Evolutionary conservation across 2,113 vertebrate species (phyloP), one percentile per base, ranked within the genome.

Genomic region (Prionailurus bengalensis): DNA sequence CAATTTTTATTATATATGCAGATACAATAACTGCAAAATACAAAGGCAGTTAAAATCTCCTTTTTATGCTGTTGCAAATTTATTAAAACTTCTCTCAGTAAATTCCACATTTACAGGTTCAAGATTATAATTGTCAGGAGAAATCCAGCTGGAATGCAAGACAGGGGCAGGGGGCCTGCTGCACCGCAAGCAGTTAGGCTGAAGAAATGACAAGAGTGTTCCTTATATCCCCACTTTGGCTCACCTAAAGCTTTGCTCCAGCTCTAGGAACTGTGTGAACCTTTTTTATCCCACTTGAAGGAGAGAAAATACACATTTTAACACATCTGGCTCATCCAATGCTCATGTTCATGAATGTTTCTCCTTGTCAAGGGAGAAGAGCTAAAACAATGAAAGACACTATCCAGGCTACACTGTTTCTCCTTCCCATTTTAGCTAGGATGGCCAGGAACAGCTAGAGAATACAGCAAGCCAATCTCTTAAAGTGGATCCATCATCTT

Each of bases 41-140:
- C 16, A 96, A 88, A 45, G 10, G 3, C 88, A 89, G 39, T 76
- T 94, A 58, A 70, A 76, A 83, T 81, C 1, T 68, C 4, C 71
- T 84, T 48, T 66, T 76, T n/a, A 70, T 9, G 25, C 16, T 81
- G n/a, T 8, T 85, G 39, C 7, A 91, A 92, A 84, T 76, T 45
- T 55, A 45, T 61, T 92, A 27, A 68, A 73, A 68, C 25, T 83
- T 48, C 45, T 63, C 1, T 63, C 48, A 76, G 83, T 63, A 53
- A 85, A 94, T 65, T 86, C 6, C 25, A 79, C 31, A 55, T 55
- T 81, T 71, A 51, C 42, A 74, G 10, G 7, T 27, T 82, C 74
- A 82, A 93, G 31, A 31, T 48, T 53, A 55, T 17, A 58, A 42
- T 81, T 84, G 36, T 45, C 53, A 12, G 21, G 45, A 14, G 23